Percentiles rank a stretch among this genome's conserved stretches.
phyloP scores from a whole-genome alignment of 2,113 vertebrate species.

The Perca schrenkii region DNA sequence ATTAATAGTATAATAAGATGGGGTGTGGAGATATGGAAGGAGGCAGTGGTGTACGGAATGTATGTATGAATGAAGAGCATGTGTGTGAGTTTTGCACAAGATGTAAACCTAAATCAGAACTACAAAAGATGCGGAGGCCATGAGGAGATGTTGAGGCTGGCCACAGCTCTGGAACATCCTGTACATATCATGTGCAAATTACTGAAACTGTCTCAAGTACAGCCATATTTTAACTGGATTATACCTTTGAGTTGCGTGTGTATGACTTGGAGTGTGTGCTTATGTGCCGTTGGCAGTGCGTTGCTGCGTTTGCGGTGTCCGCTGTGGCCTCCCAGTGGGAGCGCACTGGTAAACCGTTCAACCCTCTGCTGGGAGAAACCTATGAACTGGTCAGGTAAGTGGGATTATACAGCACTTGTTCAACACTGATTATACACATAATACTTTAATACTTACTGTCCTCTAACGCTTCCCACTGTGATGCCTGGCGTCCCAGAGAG shows the following conservation, averaged over 20 bases:
- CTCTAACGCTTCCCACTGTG: background rate
- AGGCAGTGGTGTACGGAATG: too few species aligned
- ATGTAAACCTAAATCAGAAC: too few species aligned
- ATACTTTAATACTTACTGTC: background rate
- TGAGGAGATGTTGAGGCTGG: too few species aligned
- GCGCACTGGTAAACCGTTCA: slow-evolving; percentile 97
- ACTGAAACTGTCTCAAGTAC: background rate
- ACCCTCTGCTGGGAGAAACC: slow-evolving; percentile 96
- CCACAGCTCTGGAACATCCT: background rate
- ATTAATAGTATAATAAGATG: too few species aligned
- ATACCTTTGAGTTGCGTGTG: background rate
- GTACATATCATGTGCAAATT: background rate
- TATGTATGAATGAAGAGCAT: too few species aligned
- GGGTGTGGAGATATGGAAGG: too few species aligned
- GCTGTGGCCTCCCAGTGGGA: slow-evolving; percentile 99
- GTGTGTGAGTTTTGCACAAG: too few species aligned
- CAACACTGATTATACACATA: background rate
- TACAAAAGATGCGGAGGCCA: too few species aligned
- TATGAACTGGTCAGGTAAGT: slow-evolving; percentile 95
- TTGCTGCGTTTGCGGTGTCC: slow-evolving; percentile 96
- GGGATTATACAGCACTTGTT: background rate
- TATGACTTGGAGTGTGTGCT: slow-evolving; percentile 2
- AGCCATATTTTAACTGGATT: background rate
- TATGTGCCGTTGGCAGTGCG: slow-evolving; percentile 83
- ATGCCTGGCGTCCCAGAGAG: slow-evolving; percentile 82